These are phyloP conservation scores for Trogon surrucura DNA, from an alignment of 2,113 vertebrate genomes.

Conservation along the genomic window DNA sequence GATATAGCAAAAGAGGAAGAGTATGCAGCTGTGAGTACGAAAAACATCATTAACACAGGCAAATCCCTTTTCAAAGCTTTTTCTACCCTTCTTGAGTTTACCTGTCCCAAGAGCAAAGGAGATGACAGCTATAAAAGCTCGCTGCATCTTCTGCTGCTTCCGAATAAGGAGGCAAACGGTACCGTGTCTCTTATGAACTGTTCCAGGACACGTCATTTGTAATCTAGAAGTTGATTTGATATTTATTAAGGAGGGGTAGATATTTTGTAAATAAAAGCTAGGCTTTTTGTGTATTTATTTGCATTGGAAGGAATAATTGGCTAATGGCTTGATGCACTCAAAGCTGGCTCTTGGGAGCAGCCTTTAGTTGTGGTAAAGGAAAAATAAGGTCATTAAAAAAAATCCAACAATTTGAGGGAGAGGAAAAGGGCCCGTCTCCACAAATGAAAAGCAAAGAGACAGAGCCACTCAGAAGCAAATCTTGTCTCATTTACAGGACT, in stretches of 20 bases:
- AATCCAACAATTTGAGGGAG: not conserved
- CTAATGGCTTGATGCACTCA: conserved; percentile 66
- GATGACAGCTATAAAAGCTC: conserved; percentile 21
- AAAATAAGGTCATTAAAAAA: not conserved
- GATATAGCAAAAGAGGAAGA: not conserved
- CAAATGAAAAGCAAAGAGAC: not conserved
- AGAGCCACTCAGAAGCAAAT: not conserved
- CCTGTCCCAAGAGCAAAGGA: conserved; percentile 47
- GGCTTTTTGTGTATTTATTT: not conserved
- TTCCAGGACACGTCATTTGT: conserved; percentile 5
- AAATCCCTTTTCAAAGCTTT: not conserved
- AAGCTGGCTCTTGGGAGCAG: conserved; percentile 29
- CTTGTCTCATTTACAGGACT: not conserved
- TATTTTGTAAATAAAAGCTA: conserved; percentile 18
- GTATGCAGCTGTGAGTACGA: not conserved
- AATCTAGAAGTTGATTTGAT: not conserved
- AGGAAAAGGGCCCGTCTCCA: not conserved
- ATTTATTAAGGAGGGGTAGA: not conserved
- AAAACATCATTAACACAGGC: accelerated
- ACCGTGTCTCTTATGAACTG: not conserved
- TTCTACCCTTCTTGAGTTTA: not conserved
- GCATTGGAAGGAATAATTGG: not conserved
- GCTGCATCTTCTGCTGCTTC: conserved; percentile 27
- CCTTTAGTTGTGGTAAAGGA: not conserved
- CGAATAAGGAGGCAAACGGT: not conserved